Percentiles rank a stretch among this genome's conserved stretches.
Evolutionary conservation across 2,888 invertebrate genomes (phyloP).

Genomic region (Drosophila histrio): DNA sequence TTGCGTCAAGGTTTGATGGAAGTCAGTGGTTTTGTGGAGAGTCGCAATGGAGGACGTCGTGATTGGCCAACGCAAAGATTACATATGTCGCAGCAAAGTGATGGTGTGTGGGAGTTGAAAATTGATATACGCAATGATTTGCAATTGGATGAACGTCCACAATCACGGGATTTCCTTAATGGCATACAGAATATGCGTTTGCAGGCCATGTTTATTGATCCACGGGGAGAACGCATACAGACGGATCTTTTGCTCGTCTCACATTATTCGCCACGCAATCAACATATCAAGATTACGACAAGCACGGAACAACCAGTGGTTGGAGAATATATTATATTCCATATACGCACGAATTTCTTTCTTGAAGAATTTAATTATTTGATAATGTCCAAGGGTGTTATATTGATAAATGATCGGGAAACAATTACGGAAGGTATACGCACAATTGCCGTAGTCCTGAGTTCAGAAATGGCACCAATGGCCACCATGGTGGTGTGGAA

Average conservation of each 20-base stretch:
- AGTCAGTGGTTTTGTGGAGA: constrained; percentile 87
- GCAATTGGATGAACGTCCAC: constrained; percentile 86
- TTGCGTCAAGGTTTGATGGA: constrained; percentile 88
- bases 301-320: constrained; percentile 93
- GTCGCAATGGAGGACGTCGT: constrained; percentile 87
- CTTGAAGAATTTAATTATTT: constrained; percentile 95
- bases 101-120: constrained; percentile 93
- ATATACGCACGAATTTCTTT: constrained; percentile 95
- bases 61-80: constrained; percentile 87
- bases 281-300: constrained; percentile 92
- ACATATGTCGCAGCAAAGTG: constrained; percentile 87
- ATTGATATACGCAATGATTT: constrained; percentile 89
- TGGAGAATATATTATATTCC: constrained; percentile 97
- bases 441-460: constrained; percentile 92
- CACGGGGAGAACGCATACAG: constrained; percentile 87
- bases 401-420: constrained; percentile 93
- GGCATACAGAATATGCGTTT: constrained; percentile 89
- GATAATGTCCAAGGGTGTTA: constrained; percentile 96
- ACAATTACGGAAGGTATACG: constrained; percentile 90
- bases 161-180: constrained; percentile 87
- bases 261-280: constrained; percentile 92
- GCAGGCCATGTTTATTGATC: constrained; percentile 85
- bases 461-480: constrained; percentile 96
- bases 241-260: constrained; percentile 90
- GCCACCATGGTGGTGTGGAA: constrained; percentile 96